phyloP scores from a whole-genome alignment of 2,888 invertebrate species.

The Ephialtes manifestator region DNA sequence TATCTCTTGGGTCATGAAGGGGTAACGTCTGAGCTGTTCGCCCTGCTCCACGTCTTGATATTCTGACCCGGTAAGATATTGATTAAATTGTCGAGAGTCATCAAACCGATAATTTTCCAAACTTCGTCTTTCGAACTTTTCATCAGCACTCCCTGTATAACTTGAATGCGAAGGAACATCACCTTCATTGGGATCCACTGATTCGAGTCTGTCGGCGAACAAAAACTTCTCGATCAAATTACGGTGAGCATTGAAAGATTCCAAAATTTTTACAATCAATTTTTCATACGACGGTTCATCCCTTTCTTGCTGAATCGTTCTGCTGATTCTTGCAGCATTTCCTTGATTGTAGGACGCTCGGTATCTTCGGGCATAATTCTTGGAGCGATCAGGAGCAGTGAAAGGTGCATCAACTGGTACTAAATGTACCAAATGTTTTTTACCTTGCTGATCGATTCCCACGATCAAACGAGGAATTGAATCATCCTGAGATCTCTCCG shows the following conservation, averaged over 20 bases:
- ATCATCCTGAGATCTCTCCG: conserved; percentile 14
- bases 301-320: conserved; percentile 29
- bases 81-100: neutral
- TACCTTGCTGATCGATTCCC: conserved; percentile 78
- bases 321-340: conserved; percentile 47
- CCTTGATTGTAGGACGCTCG: conserved; percentile 18
- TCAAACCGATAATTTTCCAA: conserved; percentile 18
- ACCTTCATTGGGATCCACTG: conserved; percentile 6
- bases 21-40: conserved; percentile 46
- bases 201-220: conserved; percentile 59
- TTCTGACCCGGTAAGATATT: conserved; percentile 26
- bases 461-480: conserved; percentile 75
- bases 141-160: conserved; percentile 6
- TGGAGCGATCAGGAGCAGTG: neutral
- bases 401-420: conserved; percentile 67
- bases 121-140: conserved; percentile 27
- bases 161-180: conserved; percentile 1
- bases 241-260: conserved; percentile 75
- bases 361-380: conserved; percentile 3
- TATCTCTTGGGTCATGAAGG: conserved; percentile 40
- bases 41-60: conserved; percentile 50
- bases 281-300: conserved; percentile 67
- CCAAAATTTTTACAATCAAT: conserved; percentile 71
- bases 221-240: conserved; percentile 76
- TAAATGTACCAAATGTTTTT: conserved; percentile 79